A percentile compares a stretch with the other conserved stretches of the same genome.
phyloP scores from a whole-genome alignment of 2,888 invertebrate genomes.

The Entomobrya multifasciata region DNA sequence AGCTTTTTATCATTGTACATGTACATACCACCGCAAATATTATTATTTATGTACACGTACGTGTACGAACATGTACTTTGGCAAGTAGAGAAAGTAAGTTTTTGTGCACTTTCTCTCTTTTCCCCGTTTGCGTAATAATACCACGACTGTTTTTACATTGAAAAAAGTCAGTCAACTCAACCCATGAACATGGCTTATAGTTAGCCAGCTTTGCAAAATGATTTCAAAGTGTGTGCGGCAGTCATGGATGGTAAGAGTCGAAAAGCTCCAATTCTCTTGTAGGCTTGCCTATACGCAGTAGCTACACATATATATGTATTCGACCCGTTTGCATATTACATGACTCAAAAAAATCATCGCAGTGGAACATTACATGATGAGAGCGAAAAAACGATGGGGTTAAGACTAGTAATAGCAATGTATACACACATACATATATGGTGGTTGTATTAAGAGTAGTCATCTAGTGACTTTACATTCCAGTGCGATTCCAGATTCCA shows the following conservation, averaged over 20 bases:
- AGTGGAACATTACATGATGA: neutral
- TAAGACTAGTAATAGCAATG: neutral
- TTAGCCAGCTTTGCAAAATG: too few species aligned
- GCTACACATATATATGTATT: conserved; percentile 2
- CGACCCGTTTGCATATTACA: neutral
- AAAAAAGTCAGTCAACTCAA: neutral
- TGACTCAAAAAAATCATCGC: conserved; percentile 18
- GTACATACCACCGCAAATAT: neutral
- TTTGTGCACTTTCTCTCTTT: neutral
- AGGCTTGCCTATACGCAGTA: neutral
- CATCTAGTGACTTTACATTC: conserved; percentile 41
- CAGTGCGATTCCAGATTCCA: conserved; percentile 60
- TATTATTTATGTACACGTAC: conserved; percentile 6
- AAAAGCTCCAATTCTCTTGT: neutral
- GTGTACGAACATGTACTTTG: neutral
- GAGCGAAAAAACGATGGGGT: neutral
- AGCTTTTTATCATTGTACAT: neutral
- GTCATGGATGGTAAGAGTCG: too few species aligned
- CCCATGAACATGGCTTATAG: neutral
- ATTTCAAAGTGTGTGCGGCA: too few species aligned
- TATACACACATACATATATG: neutral
- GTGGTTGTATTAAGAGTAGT: conserved; percentile 38
- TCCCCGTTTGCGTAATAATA: neutral
- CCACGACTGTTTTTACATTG: neutral
- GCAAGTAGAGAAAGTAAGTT: neutral